phyloP scores from a whole-genome alignment of 2,888 invertebrate species.

The Perdita meconis region DNA sequence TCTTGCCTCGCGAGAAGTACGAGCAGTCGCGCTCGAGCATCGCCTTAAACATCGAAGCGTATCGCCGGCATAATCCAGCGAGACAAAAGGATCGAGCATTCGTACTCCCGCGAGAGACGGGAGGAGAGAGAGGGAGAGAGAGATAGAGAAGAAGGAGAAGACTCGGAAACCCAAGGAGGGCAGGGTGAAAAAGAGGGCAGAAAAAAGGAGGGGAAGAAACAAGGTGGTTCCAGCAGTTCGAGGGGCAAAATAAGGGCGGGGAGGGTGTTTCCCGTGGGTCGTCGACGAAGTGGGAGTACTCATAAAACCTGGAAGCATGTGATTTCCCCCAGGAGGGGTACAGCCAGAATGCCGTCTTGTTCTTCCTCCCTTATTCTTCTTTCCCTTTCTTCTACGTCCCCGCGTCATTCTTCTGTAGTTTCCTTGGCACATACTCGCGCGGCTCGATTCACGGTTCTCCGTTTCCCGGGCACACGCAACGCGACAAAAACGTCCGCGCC shows the following conservation, averaged over 20 bases:
- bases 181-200: neutral
- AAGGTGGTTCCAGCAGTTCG: constrained; percentile 56
- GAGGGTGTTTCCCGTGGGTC: constrained; percentile 69
- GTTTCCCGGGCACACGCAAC: neutral
- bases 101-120: constrained; percentile 66
- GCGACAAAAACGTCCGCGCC: constrained; percentile 18
- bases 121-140: neutral
- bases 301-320: constrained; percentile 81
- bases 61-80: constrained; percentile 73
- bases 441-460: constrained; percentile 36
- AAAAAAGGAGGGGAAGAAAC: constrained; percentile 41
- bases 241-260: constrained; percentile 54
- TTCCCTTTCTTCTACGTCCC: constrained; percentile 26
- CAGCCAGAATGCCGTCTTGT: constrained; percentile 74
- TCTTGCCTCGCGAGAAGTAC: neutral
- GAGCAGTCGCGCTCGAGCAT: constrained; percentile 15
- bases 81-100: constrained; percentile 75
- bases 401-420: constrained; percentile 21
- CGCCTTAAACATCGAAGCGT: constrained; percentile 73
- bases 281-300: constrained; percentile 73
- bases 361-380: constrained; percentile 46
- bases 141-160: no score
- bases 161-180: constrained; percentile 22
- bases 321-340: constrained; percentile 81
- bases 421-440: constrained; percentile 18